Evolutionary conservation across 2,797 vertebrate species (phyloP).

Genomic region (Microctenopoma steveboyesi): DNA sequence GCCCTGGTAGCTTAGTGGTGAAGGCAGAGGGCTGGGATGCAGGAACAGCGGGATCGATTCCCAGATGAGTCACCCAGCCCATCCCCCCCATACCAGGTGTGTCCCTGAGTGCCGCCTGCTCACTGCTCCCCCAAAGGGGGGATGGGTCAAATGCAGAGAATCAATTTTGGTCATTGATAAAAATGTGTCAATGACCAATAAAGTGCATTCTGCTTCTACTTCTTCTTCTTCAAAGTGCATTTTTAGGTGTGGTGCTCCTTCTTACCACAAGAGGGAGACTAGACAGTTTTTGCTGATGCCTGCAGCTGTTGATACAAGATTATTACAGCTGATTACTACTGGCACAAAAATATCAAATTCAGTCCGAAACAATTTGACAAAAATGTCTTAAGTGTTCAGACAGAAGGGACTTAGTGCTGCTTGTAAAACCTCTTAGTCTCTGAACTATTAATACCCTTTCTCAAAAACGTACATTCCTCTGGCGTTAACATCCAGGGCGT

Average conservation of each 20-base stretch:
- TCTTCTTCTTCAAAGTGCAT: no score
- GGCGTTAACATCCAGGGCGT: slow-evolving; percentile 10
- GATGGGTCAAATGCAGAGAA: no score
- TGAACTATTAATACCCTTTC: not conserved
- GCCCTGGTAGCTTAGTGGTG: no score
- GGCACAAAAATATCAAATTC: slow-evolving; percentile 5
- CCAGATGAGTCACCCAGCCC: no score
- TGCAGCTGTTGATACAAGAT: not conserved
- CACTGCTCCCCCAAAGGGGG: no score
- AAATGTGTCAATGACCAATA: no score
- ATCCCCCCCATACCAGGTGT: no score
- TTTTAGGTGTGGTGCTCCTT: slow-evolving; percentile 16
- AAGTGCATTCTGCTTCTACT: no score
- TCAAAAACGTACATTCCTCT: slow-evolving; percentile 44
- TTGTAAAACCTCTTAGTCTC: slow-evolving; percentile 2
- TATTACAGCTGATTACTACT: not conserved
- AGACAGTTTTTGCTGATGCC: not conserved
- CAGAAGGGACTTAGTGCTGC: not conserved
- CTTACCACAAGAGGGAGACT: slow-evolving; percentile 59
- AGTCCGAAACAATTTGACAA: not conserved
- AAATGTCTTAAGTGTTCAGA: not conserved
- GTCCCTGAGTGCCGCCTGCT: no score
- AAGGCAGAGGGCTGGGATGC: no score
- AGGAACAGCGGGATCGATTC: no score
- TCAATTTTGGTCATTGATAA: no score